Evolutionary conservation across 2,888 invertebrate species (phyloP).

Genomic region (Megamerina dolium): DNA sequence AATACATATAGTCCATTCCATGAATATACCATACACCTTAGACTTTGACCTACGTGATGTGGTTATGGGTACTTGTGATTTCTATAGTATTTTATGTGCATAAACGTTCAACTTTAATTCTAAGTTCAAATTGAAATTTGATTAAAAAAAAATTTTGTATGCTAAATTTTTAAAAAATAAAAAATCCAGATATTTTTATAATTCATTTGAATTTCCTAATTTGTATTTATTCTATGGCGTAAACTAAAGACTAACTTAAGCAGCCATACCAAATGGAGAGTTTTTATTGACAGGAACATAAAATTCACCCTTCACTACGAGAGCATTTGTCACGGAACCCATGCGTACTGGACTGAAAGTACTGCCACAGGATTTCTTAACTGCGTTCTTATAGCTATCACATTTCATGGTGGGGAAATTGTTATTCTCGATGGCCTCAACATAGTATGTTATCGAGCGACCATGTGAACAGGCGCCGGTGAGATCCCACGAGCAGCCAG

Average conservation of each 20-base stretch:
- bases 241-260: background rate
- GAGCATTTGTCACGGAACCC: constrained; percentile 34
- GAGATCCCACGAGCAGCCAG: constrained; percentile 49
- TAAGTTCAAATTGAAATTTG: too few relatives aligned
- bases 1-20: too few relatives aligned
- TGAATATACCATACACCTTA: too few relatives aligned
- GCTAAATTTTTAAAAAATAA: too few relatives aligned
- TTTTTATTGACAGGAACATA: constrained; percentile 37
- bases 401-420: constrained; percentile 34
- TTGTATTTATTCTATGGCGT: too few relatives aligned
- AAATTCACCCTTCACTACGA: constrained; percentile 34
- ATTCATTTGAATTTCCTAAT: too few relatives aligned
- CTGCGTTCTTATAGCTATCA: constrained; percentile 36
- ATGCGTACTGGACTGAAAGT: constrained; percentile 33
- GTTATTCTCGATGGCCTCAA: constrained; percentile 45
- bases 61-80: too few relatives aligned
- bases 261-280: constrained; percentile 34
- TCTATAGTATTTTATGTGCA: too few relatives aligned
- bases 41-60: too few relatives aligned
- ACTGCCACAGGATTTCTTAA: constrained; percentile 28
- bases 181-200: too few relatives aligned
- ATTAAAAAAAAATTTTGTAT: too few relatives aligned
- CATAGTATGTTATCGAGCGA: constrained; percentile 48
- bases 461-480: constrained; percentile 49
- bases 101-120: too few relatives aligned